These are phyloP conservation scores for Galaxea fascicularis DNA, from an alignment of 92 coral and sea anemone genomes.

Conservation along the genomic window DNA sequence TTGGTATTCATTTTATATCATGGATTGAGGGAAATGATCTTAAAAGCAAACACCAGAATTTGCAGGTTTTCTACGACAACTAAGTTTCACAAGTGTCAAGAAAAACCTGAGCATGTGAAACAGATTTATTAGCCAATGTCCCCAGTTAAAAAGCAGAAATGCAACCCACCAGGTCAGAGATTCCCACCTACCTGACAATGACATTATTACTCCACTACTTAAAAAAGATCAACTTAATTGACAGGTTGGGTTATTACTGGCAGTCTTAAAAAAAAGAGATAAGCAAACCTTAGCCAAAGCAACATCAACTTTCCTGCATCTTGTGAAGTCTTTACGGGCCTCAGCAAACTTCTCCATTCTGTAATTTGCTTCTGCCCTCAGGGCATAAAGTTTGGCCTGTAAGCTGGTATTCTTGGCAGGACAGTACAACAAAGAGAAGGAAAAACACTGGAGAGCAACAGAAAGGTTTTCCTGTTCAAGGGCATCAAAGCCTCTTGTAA, in stretches of 20 bases:
- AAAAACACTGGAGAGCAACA: constrained; percentile 51
- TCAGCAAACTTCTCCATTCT: constrained; percentile 26
- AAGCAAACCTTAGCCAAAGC: constrained; percentile 38
- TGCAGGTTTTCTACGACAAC: too few species aligned
- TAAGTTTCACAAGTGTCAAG: too few species aligned
- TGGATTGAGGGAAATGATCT: too few species aligned
- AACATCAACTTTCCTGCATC: constrained; percentile 40
- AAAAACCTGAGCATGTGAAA: too few species aligned
- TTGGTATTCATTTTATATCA: too few species aligned
- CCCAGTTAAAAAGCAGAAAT: too few species aligned
- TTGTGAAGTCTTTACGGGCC: constrained; percentile 53
- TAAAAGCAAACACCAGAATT: too few species aligned
- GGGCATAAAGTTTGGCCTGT: constrained; percentile 36
- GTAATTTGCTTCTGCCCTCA: constrained; percentile 63
- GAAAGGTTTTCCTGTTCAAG: constrained; percentile 26
- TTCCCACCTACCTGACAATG: too few species aligned
- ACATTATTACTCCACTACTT: too few species aligned
- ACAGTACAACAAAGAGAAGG: constrained; percentile 44
- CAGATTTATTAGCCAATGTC: too few species aligned
- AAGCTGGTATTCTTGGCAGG: constrained; percentile 30
- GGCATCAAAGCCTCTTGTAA: constrained; percentile 49
- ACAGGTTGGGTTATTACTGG: background rate
- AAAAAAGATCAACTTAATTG: background rate
- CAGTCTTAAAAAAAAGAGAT: background rate
- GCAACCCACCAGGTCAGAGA: too few species aligned